Evolutionary conservation across 2,113 vertebrate genomes (phyloP).

Genomic region (Phalacrocorax pelagicus): DNA sequence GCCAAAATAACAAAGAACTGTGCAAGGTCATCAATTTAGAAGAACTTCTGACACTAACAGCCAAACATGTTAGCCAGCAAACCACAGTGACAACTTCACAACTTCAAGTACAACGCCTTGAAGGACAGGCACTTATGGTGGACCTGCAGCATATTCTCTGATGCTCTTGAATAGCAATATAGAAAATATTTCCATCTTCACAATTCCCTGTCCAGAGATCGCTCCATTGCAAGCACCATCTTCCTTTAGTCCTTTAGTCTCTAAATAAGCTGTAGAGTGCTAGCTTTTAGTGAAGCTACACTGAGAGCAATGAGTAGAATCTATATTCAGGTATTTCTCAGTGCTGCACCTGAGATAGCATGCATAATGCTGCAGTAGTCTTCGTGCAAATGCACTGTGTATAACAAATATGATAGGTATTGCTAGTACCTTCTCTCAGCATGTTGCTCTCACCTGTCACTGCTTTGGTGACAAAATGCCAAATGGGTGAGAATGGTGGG

Average conservation of each 20-base stretch:
- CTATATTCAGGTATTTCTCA: no score
- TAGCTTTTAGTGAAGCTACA: background rate
- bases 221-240: background rate
- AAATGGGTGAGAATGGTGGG: background rate
- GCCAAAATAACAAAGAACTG: background rate
- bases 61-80: background rate
- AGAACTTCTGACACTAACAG: background rate
- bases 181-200: background rate
- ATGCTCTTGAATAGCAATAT: background rate
- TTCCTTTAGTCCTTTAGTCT: background rate
- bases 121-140: background rate
- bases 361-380: no score
- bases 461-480: background rate
- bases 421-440: background rate
- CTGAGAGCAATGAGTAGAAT: background rate
- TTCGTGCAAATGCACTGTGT: background rate
- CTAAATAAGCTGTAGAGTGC: rapidly evolving
- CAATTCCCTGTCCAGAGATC: background rate
- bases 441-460: background rate
- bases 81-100: background rate
- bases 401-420: background rate
- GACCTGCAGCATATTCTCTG: background rate
- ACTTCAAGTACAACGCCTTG: background rate
- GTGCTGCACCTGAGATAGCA: background rate
- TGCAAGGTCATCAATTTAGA: background rate